These are phyloP conservation scores for Aphelocoma coerulescens DNA, from an alignment of 2,113 vertebrate genomes.

Conservation along the genomic window DNA sequence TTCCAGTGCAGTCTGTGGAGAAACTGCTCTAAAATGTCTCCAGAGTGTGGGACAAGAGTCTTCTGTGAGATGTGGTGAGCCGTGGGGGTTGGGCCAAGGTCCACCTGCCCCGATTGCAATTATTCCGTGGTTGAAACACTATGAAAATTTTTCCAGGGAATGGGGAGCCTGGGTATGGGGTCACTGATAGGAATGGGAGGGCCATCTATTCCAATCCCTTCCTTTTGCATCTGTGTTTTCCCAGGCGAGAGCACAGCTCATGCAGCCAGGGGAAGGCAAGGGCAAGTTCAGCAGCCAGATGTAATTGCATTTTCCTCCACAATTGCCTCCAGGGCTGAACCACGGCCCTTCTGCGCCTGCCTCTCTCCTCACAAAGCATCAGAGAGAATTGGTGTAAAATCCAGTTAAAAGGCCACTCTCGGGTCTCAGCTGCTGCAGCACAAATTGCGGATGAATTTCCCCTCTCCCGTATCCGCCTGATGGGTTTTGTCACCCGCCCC, in stretches of 20 bases:
- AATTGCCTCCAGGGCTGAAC: constrained; percentile 39
- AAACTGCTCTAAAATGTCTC: neutral
- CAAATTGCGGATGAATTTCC: constrained; percentile 38
- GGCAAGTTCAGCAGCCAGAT: constrained; percentile 60
- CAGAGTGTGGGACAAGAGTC: neutral
- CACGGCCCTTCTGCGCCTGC: constrained; percentile 14
- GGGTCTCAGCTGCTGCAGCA: constrained; percentile 34
- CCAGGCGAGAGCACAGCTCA: constrained; percentile 43
- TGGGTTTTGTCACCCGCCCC: constrained; percentile 21
- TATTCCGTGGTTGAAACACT: neutral
- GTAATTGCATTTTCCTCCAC: constrained; percentile 76
- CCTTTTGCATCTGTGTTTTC: neutral
- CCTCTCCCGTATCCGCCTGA: neutral
- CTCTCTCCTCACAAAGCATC: constrained; percentile 36
- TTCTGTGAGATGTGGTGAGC: neutral
- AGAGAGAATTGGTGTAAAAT: constrained; percentile 63
- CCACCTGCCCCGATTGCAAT: neutral
- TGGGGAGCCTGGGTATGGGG: neutral
- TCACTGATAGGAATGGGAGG: constrained; percentile 33
- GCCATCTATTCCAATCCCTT: constrained; percentile 45
- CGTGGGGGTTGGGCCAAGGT: neutral
- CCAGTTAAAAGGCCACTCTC: constrained; percentile 47
- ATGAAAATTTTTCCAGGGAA: neutral
- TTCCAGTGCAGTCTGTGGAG: neutral
- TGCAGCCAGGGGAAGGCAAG: constrained; percentile 48